Evolutionary conservation across 2,888 invertebrate genomes (phyloP), one percentile per base, ranked within the genome.

Genomic region (Megalurothrips usitatus): DNA sequence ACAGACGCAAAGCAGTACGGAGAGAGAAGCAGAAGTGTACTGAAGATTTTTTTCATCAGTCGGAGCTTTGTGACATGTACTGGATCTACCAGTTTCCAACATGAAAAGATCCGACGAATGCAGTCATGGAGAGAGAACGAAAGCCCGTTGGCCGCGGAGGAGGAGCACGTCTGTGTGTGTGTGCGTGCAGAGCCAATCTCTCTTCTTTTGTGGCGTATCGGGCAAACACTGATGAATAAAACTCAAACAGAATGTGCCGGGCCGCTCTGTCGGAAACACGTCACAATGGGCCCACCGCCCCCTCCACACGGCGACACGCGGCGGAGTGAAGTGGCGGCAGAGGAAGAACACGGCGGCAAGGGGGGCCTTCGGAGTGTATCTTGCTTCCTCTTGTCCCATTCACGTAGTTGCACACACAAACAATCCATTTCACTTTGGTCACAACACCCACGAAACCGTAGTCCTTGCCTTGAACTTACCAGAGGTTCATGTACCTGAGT

Each of bases 161-260:
- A 43, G 34, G 34, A 2, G 34, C 34, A 43, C n/a, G n/a, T n/a
- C n/a, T n/a, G n/a, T n/a, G n/a, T n/a, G n/a, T n/a, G n/a, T 43
- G 6, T 43, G 34, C 6, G 52, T 52, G 52, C 6, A 1, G 52
- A 19, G 52, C 52, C 52, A 52, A 52, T 52, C 52, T 52, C 19
- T 52, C 52, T 52, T 52, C 52, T 19, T n/a, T 63, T 63, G 63
- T 63, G 63, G 63, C 23, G n/a, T 23, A 63, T 63, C 63, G 63
- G 63, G 63, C 63, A 63, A 63, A 63, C 63, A n/a, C 12, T 63
- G 63, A 63, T 63, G 63, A 63, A 63, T 63, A 63, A 63, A 63
- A 63, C 19, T 9, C 63, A 63, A 63, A 63, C 63, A 63, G 63
- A 23, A 63, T 23, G 52, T 52, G 52, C 19, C 52, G 12, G 2